Percentiles rank a stretch among this genome's conserved stretches.
Evolutionary conservation across 2,888 invertebrate genomes (phyloP).

Genomic region (Malthinus seriepunctatus): DNA sequence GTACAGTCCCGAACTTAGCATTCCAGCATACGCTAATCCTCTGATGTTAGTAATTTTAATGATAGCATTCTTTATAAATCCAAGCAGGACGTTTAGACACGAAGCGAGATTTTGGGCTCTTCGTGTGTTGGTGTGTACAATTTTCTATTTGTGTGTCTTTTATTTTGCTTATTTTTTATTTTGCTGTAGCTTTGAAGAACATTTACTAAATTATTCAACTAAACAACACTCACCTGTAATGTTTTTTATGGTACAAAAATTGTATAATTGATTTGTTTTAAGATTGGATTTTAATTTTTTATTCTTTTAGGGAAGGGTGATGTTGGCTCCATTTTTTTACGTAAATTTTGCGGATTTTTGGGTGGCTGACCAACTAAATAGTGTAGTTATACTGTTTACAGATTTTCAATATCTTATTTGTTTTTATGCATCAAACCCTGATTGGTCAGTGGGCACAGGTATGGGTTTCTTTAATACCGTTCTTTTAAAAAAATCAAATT

Average conservation of each 20-base stretch:
- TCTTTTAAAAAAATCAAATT: not conserved
- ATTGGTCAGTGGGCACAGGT: slow-evolving; percentile 70
- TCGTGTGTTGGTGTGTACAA: slow-evolving; percentile 75
- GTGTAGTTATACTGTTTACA: slow-evolving; percentile 83
- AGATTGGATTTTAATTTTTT: slow-evolving; percentile 14
- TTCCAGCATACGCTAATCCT: slow-evolving; percentile 93
- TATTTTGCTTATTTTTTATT: slow-evolving; percentile 13
- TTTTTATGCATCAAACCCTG: slow-evolving; percentile 82
- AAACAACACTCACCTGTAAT: not conserved
- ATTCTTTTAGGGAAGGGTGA: slow-evolving; percentile 72
- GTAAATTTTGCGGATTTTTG: slow-evolving; percentile 98
- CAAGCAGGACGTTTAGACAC: slow-evolving; percentile 87
- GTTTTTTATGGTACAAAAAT: slow-evolving; percentile 10
- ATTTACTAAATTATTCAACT: slow-evolving; percentile 9
- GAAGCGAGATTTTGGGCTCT: slow-evolving; percentile 95
- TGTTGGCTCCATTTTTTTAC: slow-evolving; percentile 90
- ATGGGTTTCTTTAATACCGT: slow-evolving; percentile 33
- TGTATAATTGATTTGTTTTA: slow-evolving; percentile 3
- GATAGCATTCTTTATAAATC: slow-evolving; percentile 87
- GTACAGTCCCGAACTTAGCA: slow-evolving; percentile 77
- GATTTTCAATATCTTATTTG: slow-evolving; percentile 95
- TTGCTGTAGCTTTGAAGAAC: slow-evolving; percentile 1
- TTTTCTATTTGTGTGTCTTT: not conserved
- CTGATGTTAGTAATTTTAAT: slow-evolving; percentile 81
- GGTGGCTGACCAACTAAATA: slow-evolving; percentile 97